Base-by-base conservation (phyloP, 2,888 invertebrate species). In the Campoplex nolae region DNA sequence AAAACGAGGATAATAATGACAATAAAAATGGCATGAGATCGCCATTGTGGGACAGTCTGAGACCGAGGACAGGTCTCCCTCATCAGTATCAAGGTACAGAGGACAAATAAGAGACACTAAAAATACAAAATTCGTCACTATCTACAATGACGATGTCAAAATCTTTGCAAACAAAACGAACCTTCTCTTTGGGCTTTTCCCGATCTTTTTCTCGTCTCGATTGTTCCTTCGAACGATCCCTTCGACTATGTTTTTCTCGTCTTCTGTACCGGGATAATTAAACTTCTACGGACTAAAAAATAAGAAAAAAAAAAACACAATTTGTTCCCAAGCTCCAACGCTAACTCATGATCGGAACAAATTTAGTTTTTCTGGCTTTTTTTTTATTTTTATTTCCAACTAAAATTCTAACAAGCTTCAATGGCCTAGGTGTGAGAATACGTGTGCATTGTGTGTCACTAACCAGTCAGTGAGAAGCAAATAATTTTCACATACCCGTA, bases 21-120 rank as follows among this genome's bases (percentile, higher is more conserved):
- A 90, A 68, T 79, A 79, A 89, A 90, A 92, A 93, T 85, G 88
- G 90, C 88, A 89, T 92, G 88, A 89, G 89, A 75, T 90, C 92
- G 83, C 89, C 91, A 71, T 91, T 93, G 68, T 93, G 93, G 93
- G 92, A 93, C 91, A 93, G 91, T 90, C 90, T 93, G 79, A 92
- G 92, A 86, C 90, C 92, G 74, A 92, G 93, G 90, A 92, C 90
- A 88, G 93, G 92, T 88, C 90, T 93, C 84, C 91, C 92, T 85
- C 93, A 93, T 91, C 93, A 93, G 91, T 93, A 93, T 92, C 93
- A 93, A 93, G 93, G 93, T 93, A 93, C 92, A 92, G 92, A 93
- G 90, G 93, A 92, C 82, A 90, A 90, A 83, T 93, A 90, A 93
- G 92, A 86, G 84, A 86, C 82, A 77, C 56, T 48, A 45, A 54